Evolutionary conservation across 1,140 invertebrate species (phyloP), one percentile per base, ranked within the genome.

Genomic region (Aplysia californica): DNA sequence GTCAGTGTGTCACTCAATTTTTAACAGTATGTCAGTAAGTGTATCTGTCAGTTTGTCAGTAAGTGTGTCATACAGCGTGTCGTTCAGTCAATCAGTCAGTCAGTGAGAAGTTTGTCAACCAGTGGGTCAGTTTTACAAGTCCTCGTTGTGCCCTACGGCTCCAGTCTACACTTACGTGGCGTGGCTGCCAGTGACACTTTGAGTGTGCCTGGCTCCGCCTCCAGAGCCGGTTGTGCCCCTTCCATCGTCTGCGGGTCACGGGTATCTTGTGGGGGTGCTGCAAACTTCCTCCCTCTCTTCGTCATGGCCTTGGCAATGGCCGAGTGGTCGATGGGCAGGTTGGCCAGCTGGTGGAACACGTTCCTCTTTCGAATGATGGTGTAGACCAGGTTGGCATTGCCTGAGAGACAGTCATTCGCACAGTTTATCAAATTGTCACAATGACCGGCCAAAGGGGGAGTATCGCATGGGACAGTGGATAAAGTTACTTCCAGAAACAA

Each of bases 301-400:
- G 92, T 94, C 26, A 97, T 89, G 3, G 95, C 95, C 84, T 95
- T 95, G 29, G 94, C 93, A 84, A 99, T 98, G 67, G 95, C 94
- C 1, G 87, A 92, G 86, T 96, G 94, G 88, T 99, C 98, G 66
- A 95, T 95, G 2, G 97, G 96, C 72, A 99, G 90, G 91, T 98
- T 99, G 20, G 97, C 96, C 79, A 99, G 91, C 73, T 95, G 93
- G 91, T 99, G 97, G 90, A 99, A 99, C 65, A 99, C 96, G 88
- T 97, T 95, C 33, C 98, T 92, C 88, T 99, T 99, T 56, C 98
- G 93, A 83, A 99, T 99, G 78, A 99, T 99, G 4, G 97, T 99
- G 90, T 99, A 99, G 33, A 99, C 96, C 76, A 99, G 91, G 92
- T 99, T 99, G 23, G 97, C 97, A 89, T 99, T 99, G 0, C 95